Conservation (phyloP, 1,140 invertebrate species). For the Magallana angulata region DNA sequence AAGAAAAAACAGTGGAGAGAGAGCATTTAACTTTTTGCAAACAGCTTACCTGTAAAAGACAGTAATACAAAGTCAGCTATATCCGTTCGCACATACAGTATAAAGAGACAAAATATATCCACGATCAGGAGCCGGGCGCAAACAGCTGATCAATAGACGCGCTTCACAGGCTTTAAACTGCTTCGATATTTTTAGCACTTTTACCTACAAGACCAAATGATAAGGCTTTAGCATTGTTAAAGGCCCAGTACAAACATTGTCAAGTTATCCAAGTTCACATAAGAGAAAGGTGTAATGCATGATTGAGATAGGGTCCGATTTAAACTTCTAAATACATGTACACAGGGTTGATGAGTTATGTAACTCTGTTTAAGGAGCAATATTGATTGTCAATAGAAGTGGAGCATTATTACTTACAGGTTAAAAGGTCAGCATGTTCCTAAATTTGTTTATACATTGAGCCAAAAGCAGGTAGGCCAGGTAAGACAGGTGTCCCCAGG, state of each 20-base stretch:
- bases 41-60: neutral
- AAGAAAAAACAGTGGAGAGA: too few species aligned
- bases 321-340: too few species aligned
- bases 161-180: constrained; percentile 28
- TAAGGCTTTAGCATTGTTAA: constrained; percentile 15
- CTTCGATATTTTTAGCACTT: constrained; percentile 16
- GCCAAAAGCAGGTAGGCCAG: neutral
- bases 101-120: neutral
- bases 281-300: neutral
- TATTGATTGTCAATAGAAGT: constrained; percentile 14
- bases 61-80: neutral
- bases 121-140: neutral
- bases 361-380: neutral
- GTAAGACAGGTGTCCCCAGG: neutral
- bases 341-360: neutral
- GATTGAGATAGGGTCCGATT: neutral
- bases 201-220: constrained; percentile 17
- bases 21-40: too few species aligned
- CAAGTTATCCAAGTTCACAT: neutral
- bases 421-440: constrained; percentile 14
- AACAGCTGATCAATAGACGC: constrained; percentile 30
- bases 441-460: neutral
- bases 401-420: constrained; percentile 16
- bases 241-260: neutral
- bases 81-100: neutral